A percentile compares a stretch with the other conserved stretches of the same genome.
These are phyloP conservation scores for Anguilla megastoma DNA, from an alignment of 2,797 vertebrate genomes.

Conservation along the genomic window DNA sequence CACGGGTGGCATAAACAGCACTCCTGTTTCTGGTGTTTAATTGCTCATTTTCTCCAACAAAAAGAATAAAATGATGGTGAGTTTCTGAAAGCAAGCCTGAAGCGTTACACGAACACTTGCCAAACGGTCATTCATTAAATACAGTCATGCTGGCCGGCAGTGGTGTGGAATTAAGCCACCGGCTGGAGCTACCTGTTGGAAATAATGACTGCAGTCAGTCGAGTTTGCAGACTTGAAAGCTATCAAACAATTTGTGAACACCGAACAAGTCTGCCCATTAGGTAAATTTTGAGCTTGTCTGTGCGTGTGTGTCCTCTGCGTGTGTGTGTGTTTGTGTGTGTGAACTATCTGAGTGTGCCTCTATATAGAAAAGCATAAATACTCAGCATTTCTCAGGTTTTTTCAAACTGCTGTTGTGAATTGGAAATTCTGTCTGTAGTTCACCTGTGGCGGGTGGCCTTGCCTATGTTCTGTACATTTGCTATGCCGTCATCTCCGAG, in stretches of 20 bases:
- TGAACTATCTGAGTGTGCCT: background rate
- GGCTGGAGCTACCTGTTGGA: background rate
- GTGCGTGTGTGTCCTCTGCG: background rate
- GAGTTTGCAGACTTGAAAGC: background rate
- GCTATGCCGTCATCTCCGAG: background rate
- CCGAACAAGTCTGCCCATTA: background rate
- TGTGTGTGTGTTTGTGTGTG: background rate
- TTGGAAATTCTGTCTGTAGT: background rate
- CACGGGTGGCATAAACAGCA: background rate
- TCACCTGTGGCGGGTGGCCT: background rate
- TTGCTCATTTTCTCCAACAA: background rate
- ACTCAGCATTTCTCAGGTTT: background rate
- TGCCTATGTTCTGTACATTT: background rate
- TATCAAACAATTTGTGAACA: background rate
- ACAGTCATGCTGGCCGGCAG: background rate
- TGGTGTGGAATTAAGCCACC: background rate
- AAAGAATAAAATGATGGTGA: background rate
- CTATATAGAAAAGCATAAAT: background rate
- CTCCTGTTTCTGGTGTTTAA: background rate
- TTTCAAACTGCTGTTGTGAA: background rate
- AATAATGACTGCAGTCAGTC: background rate
- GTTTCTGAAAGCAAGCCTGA: background rate
- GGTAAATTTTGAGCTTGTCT: background rate
- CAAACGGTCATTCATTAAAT: conserved; percentile 15
- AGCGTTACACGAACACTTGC: background rate